Conservation (phyloP, 2,113 vertebrate species). For the Turdus rufiventris region DNA sequence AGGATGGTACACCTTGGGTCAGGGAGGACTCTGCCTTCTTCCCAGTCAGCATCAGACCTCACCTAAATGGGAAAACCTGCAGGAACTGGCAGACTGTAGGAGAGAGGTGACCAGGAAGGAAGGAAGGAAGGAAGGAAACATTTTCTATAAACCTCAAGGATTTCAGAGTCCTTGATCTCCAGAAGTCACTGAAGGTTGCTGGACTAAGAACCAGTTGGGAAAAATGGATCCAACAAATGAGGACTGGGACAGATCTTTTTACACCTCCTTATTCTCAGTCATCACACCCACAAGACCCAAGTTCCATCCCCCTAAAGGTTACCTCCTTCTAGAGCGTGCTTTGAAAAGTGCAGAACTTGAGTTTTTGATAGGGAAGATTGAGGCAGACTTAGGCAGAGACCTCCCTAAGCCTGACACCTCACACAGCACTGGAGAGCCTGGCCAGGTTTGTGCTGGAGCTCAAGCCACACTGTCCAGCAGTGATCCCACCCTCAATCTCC, state of each 20-base stretch:
- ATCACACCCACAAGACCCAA: fast-evolving
- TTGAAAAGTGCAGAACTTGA: background rate
- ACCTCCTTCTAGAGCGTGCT: background rate
- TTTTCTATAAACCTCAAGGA: background rate
- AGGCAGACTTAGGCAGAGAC: background rate
- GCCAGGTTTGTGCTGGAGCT: background rate
- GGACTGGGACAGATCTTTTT: background rate
- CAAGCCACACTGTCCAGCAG: background rate
- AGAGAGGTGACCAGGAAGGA: background rate
- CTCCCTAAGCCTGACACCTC: background rate
- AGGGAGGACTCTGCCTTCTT: background rate
- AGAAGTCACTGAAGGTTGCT: background rate
- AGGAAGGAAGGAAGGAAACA: background rate
- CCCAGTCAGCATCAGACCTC: background rate
- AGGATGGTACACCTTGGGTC: background rate
- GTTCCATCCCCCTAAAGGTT: background rate
- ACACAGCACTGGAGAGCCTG: background rate
- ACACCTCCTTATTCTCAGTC: background rate
- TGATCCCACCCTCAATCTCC: background rate
- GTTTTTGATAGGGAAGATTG: background rate
- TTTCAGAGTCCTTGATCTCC: background rate
- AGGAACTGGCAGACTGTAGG: background rate
- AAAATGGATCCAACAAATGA: background rate
- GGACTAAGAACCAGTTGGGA: background rate
- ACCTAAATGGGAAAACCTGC: background rate